Evolutionary conservation across 2,113 vertebrate species (phyloP).

Genomic region (Indri indri): DNA sequence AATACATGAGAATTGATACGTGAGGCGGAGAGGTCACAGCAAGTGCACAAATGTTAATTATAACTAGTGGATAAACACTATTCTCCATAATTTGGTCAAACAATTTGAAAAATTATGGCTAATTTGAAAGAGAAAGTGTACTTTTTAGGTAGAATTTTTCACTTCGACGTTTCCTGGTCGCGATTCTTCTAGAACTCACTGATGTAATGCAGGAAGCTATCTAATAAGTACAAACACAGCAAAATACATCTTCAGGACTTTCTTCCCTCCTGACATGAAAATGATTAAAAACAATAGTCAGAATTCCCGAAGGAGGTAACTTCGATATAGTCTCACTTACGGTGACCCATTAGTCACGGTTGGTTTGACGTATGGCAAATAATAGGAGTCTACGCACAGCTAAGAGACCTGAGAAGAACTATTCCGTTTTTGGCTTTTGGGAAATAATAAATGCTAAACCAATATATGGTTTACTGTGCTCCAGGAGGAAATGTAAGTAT

Average conservation of each 20-base stretch:
- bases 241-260: not conserved
- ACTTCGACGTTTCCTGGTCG: not conserved
- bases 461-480: not conserved
- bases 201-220: not conserved
- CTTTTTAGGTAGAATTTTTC: constrained; percentile 6
- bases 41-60: not conserved
- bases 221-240: not conserved
- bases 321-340: not conserved
- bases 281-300: not conserved
- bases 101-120: not conserved
- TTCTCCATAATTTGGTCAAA: not conserved
- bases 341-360: not conserved
- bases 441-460: not conserved
- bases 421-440: not conserved
- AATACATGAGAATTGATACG: not conserved
- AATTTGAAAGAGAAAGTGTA: constrained; percentile 9
- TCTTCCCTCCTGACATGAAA: not conserved
- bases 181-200: not conserved
- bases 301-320: not conserved
- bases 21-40: too few species aligned
- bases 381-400: not conserved
- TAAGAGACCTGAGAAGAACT: not conserved
- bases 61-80: not conserved
- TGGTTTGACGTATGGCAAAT: not conserved
- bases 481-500: not conserved